These are phyloP conservation scores for Opisthocomus hoazin DNA, from an alignment of 2,113 vertebrate species.

Conservation along the genomic window DNA sequence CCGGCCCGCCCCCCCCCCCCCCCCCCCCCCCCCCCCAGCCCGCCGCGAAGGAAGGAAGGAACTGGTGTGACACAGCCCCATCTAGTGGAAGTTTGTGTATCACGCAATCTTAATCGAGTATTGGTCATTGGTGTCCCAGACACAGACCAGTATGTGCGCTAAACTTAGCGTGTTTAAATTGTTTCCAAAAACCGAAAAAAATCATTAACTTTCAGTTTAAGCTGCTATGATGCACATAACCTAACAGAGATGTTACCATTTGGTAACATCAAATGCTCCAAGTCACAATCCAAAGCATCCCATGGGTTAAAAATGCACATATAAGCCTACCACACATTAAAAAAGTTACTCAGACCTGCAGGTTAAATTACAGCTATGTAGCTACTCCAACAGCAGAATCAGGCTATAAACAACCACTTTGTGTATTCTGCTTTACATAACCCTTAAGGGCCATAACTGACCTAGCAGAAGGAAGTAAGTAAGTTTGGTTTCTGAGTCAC, in stretches of 20 bases:
- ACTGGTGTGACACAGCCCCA: neutral
- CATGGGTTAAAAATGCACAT: neutral
- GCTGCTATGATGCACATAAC: neutral
- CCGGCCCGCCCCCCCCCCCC: too few species aligned
- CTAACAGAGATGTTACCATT: neutral
- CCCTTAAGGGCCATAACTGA: neutral
- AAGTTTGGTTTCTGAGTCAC: neutral
- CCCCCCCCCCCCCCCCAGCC: too few species aligned
- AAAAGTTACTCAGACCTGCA: neutral
- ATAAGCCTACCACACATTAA: neutral
- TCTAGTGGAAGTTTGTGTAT: neutral
- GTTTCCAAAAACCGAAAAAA: fast-evolving
- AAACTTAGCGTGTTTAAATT: fast-evolving
- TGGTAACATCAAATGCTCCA: neutral
- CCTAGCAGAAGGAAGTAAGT: neutral
- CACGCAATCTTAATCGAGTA: neutral
- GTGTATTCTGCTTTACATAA: neutral
- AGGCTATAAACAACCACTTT: neutral
- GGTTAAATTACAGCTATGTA: neutral
- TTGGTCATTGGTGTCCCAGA: neutral
- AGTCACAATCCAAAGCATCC: neutral
- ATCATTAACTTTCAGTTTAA: neutral
- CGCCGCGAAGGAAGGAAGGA: neutral
- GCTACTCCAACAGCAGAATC: neutral
- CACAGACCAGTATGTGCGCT: neutral